Base-by-base conservation (phyloP, 2,797 vertebrate genomes). In the Acestrorhynchus altus region DNA sequence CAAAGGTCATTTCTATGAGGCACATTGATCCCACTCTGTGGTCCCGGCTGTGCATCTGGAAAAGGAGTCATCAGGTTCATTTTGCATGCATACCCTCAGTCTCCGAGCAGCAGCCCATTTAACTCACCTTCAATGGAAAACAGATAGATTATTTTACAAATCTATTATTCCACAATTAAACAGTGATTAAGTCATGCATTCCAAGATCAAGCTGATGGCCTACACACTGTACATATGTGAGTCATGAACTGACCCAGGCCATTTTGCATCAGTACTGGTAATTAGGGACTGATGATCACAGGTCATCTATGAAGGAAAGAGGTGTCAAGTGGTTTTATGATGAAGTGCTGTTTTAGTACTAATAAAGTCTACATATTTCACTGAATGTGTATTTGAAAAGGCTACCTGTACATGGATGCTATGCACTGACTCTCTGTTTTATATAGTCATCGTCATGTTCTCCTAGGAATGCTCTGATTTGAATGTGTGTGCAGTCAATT, bases 1-100 rank as follows among this genome's bases (percentile, higher is more conserved):
- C 42, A 44, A 10, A 78, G n/a, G 49, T 74, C 31, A 78, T 72
- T 1, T 78, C 70, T 22, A 0, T 69, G 78, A 51, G 72, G 68
- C 56, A 60, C 31, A 15, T 24, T 65, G 11, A 77, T 79, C 2
- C 10, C 7, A n/a, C 54, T 77, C 59, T 74, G 60, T 79, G 71
- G 68, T 61, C 61, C 24, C 46, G 35, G 2, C 15, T 46, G 47
- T 26, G 72, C 71, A 56, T 70, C 67, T 57, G 54, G 67, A 16
- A 52, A 63, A 9, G 52, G 20, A 28, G 60, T 82, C 26, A 72
- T 31, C 2, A 56, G 59, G 40, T 57, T 71, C 24, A 13, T n/a
- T 15, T 52, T 20, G 46, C 18, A 68, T 47, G 8, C 1, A 24
- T 49, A 31, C 24, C 24, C 44, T n/a, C 13, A 24, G 52, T 71